phyloP scores from a whole-genome alignment of 2,888 invertebrate species.

The Heliconius ismenius region DNA sequence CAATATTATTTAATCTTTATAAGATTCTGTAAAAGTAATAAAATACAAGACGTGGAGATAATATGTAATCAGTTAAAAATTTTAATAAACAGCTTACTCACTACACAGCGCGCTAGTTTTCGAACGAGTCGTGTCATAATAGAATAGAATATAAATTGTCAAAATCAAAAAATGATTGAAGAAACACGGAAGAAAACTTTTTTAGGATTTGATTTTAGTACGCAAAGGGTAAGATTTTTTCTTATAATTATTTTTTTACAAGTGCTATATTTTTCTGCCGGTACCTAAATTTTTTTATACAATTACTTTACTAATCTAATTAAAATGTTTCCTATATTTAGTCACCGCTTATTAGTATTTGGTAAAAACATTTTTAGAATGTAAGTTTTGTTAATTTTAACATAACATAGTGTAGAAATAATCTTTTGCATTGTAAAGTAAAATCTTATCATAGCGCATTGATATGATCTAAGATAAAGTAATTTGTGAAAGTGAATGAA shows the following conservation, averaged over 20 bases:
- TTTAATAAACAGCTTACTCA: constrained; percentile 35
- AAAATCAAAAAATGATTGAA: constrained; percentile 70
- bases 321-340: not conserved
- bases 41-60: constrained; percentile 37
- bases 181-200: constrained; percentile 80
- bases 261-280: not conserved
- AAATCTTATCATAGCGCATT: constrained; percentile 8
- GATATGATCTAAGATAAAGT: constrained; percentile 16
- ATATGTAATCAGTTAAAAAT: constrained; percentile 19
- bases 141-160: constrained; percentile 54
- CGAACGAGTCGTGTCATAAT: constrained; percentile 46
- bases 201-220: constrained; percentile 93
- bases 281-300: not conserved
- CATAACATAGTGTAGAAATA: not conserved
- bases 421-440: constrained; percentile 6
- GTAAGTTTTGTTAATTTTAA: not conserved
- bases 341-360: not conserved
- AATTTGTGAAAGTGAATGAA: constrained; percentile 10
- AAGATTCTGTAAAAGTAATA: constrained; percentile 23
- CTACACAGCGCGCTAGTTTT: constrained; percentile 42
- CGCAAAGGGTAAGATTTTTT: constrained; percentile 87
- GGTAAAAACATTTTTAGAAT: not conserved
- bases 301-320: not conserved
- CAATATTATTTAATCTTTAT: constrained; percentile 26
- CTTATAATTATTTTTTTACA: constrained; percentile 14